Percentiles rank a stretch among this genome's conserved stretches.
Evolutionary conservation across 2,113 vertebrate genomes (phyloP).

Genomic region (Formicarius rufipectus): DNA sequence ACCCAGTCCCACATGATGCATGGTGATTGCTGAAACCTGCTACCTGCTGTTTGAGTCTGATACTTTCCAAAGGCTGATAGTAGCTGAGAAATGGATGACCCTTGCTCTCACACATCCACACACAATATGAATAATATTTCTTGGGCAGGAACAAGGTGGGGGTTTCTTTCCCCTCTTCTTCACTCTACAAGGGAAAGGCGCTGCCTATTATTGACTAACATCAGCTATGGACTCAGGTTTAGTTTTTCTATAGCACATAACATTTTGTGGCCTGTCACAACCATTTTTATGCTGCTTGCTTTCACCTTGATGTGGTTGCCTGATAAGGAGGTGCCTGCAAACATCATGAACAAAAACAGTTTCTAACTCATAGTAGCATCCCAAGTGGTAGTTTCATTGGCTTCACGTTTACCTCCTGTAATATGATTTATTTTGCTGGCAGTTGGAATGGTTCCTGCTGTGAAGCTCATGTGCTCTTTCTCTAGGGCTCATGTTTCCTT

Average conservation of each 20-base stretch:
- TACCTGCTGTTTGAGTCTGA: conserved; percentile 18
- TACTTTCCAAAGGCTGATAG: conserved; percentile 27
- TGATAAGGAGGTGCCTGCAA: background rate
- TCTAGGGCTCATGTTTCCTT: background rate
- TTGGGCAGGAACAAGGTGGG: background rate
- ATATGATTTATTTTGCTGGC: background rate
- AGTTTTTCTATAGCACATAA: background rate
- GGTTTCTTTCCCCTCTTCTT: background rate
- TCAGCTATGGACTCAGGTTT: background rate
- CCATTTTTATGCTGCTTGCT: background rate
- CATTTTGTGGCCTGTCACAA: background rate
- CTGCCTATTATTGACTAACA: background rate
- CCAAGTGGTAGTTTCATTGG: background rate
- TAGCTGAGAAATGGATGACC: conserved; percentile 38
- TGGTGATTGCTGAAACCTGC: conserved; percentile 26
- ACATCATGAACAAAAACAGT: background rate
- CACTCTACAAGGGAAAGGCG: background rate
- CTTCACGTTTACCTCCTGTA: background rate
- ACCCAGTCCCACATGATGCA: background rate
- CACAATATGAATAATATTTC: background rate
- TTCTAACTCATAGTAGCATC: background rate
- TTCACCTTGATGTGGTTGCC: background rate
- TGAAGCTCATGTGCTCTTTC: background rate
- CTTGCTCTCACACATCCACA: conserved; percentile 10
- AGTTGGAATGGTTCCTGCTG: background rate